Percentiles rank a stretch among this genome's conserved stretches.
Evolutionary conservation across 2,888 invertebrate genomes (phyloP).

Genomic region (Eupithecia pulchellata): DNA sequence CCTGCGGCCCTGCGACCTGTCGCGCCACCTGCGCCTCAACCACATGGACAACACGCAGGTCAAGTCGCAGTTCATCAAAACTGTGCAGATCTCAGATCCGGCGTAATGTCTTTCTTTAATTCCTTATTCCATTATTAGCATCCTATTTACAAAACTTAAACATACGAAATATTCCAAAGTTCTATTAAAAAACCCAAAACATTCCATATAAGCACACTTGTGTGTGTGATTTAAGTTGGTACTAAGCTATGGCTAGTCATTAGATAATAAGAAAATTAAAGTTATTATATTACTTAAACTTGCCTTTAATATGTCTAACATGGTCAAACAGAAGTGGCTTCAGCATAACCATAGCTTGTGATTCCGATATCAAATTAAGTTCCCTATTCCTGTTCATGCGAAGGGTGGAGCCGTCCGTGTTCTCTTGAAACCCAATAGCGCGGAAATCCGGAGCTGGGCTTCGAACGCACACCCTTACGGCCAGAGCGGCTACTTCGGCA

Average conservation of each 20-base stretch:
- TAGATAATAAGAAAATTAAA: conserved; percentile 7
- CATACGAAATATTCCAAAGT: not conserved
- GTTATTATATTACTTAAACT: not conserved
- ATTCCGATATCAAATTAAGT: conserved; percentile 10
- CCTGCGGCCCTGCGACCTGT: conserved; percentile 74
- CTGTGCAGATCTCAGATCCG: conserved; percentile 17
- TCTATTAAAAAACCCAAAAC: not conserved
- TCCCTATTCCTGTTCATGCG: conserved; percentile 58
- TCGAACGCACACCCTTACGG: conserved; percentile 49
- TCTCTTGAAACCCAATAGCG: conserved; percentile 67
- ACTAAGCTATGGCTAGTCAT: conserved; percentile 13
- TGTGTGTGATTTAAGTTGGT: not conserved
- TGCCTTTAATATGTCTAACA: not conserved
- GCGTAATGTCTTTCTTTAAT: not conserved
- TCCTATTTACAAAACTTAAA: conserved; percentile 1
- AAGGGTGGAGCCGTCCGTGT: conserved; percentile 49
- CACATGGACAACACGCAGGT: conserved; percentile 61
- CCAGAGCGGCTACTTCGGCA: conserved; percentile 43
- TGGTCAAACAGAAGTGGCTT: not conserved
- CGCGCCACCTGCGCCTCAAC: conserved; percentile 69
- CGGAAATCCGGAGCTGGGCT: conserved; percentile 76
- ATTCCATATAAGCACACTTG: not conserved
- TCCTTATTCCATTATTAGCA: not conserved
- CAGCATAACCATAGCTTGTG: not conserved
- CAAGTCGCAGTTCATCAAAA: conserved; percentile 41